A percentile compares a stretch with the other conserved stretches of the same genome.
These are phyloP conservation scores for Erinaceus europaeus DNA, from an alignment of 2,113 vertebrate species.

Conservation along the genomic window DNA sequence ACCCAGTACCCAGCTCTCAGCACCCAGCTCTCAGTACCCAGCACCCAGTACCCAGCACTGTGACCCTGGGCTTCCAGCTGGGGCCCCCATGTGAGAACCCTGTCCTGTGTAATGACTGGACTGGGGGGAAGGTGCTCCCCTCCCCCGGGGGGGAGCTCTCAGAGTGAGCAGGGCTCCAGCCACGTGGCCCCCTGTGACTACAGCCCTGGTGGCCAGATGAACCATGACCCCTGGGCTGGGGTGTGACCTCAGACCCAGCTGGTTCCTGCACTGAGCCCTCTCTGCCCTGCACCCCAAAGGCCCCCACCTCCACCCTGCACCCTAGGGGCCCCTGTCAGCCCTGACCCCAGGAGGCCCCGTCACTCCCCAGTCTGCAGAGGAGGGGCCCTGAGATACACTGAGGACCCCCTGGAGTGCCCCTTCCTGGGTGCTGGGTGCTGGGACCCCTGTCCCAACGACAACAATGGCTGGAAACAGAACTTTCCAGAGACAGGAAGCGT, in stretches of 20 bases:
- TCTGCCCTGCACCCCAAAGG: not conserved
- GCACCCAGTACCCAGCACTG: not conserved
- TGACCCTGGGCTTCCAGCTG: no score
- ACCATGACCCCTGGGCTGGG: conserved; percentile 27
- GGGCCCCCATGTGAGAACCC: no score
- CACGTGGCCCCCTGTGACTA: no score
- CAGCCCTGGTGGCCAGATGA: no score
- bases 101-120: no score
- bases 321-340: no score
- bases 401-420: not conserved
- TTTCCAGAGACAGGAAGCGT: conserved; percentile 63
- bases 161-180: no score
- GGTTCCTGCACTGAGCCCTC: not conserved
- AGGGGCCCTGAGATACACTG: no score
- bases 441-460: conserved; percentile 52
- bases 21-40: not conserved
- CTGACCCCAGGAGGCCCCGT: not conserved
- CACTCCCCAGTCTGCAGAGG: not conserved
- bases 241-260: conserved; percentile 18
- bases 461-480: conserved; percentile 61
- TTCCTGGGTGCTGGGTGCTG: not conserved
- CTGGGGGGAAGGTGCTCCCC: not conserved
- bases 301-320: not conserved
- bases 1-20: no score
- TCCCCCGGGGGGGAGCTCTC: no score